phyloP scores from a whole-genome alignment of 2,113 vertebrate genomes.

The Litocranius walleri region DNA sequence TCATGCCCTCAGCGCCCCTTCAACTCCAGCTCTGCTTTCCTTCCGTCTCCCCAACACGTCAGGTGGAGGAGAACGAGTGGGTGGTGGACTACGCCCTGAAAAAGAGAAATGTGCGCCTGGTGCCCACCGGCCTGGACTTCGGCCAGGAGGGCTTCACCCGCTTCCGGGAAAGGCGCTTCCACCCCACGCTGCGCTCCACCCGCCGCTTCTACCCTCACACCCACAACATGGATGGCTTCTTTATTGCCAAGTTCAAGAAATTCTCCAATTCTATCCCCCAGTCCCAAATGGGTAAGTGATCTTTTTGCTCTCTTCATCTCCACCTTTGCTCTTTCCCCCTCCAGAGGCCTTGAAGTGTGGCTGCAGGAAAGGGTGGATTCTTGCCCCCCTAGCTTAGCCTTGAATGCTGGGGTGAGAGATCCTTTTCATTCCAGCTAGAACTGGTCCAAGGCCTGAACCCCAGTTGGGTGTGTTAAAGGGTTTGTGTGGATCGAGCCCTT shows the following conservation, averaged over 20 bases:
- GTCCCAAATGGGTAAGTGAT: conserved; percentile 62
- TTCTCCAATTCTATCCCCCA: conserved; percentile 92
- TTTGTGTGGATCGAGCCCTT: neutral
- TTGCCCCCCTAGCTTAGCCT: neutral
- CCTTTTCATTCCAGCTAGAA: neutral
- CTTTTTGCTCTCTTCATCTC: neutral
- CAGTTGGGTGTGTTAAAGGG: neutral
- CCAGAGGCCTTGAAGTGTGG: neutral
- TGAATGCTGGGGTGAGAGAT: neutral
- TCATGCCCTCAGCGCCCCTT: neutral
- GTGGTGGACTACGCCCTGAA: conserved; percentile 98
- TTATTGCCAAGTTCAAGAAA: conserved; percentile 96
- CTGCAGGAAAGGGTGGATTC: neutral
- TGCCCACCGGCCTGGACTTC: conserved; percentile 94
- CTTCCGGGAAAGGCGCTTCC: conserved; percentile 92
- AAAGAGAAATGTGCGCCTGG: conserved; percentile 95
- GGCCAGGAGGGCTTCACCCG: conserved; percentile 97
- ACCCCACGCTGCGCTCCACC: conserved; percentile 87
- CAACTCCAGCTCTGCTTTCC: neutral
- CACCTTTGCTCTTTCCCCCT: neutral
- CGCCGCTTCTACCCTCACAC: conserved; percentile 96
- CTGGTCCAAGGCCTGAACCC: neutral
- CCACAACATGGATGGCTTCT: conserved; percentile 99
- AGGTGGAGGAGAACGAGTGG: conserved; percentile 99
- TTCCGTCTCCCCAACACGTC: neutral